Evolutionary conservation across 2,888 invertebrate species (phyloP).

Genomic region (Onthophagus sagittarius): DNA sequence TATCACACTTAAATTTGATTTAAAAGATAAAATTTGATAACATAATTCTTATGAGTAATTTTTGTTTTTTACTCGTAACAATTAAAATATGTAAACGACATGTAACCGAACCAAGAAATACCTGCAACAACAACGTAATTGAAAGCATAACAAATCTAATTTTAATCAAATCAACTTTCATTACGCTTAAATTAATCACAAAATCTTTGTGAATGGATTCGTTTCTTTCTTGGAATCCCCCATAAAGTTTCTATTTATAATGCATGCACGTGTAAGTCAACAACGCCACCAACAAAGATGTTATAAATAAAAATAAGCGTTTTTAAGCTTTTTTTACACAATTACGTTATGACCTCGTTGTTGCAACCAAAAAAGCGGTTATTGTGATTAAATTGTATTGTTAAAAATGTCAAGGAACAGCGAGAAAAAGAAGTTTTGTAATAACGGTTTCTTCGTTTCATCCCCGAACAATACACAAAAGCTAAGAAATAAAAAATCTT

Average conservation of each 20-base stretch:
- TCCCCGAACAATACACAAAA: background rate
- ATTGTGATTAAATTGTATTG: constrained; percentile 6
- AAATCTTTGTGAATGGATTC: background rate
- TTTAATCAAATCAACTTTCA: no score
- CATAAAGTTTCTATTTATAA: background rate
- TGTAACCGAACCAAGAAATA: no score
- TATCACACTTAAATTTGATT: no score
- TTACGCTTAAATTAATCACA: no score
- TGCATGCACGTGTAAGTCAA: background rate
- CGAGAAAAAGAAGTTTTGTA: background rate
- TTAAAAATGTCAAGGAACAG: constrained; percentile 5
- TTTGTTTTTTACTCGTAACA: no score
- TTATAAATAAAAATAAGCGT: background rate
- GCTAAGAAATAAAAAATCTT: background rate
- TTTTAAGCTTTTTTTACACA: background rate
- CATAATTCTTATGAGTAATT: no score
- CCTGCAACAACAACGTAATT: no score
- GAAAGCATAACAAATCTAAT: no score
- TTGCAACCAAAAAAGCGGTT: background rate
- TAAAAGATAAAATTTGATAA: no score
- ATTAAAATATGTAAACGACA: no score
- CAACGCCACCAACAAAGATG: background rate
- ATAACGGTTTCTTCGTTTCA: background rate
- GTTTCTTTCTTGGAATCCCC: background rate
- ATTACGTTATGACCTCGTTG: background rate